Percentiles rank a stretch among this genome's conserved stretches.
Conservation (phyloP, 2,888 invertebrate genomes). For the Ernsta delagoae region DNA sequence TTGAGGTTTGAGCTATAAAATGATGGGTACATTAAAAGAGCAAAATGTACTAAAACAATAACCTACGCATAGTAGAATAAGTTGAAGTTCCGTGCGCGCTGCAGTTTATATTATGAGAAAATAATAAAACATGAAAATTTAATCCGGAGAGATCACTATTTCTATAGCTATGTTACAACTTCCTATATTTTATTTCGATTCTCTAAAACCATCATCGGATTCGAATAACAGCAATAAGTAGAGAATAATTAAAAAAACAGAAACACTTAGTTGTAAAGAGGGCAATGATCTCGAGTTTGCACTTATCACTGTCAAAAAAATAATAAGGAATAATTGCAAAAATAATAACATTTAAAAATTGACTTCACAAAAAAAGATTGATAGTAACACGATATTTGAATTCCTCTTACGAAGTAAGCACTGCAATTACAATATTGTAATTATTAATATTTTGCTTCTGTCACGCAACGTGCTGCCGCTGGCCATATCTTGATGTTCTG, state of each 20-base stretch:
- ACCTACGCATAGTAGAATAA: no score
- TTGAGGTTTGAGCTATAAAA: no score
- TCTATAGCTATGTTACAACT: no score
- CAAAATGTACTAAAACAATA: no score
- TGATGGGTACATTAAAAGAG: no score
- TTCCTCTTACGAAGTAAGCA: conserved; percentile 49
- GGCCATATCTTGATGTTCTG: conserved; percentile 63
- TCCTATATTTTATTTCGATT: no score
- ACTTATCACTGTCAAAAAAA: conserved; percentile 3
- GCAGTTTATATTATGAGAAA: no score
- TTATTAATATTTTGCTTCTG: conserved; percentile 73
- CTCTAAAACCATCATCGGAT: not conserved
- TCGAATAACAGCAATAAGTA: not conserved
- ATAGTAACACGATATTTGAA: conserved; percentile 55
- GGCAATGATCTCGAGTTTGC: not conserved
- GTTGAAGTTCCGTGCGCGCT: no score
- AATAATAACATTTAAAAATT: conserved; percentile 1
- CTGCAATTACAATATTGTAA: conserved; percentile 64
- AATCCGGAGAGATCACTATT: no score
- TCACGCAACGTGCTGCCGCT: conserved; percentile 68
- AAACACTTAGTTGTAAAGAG: not conserved
- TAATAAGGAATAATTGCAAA: conserved; percentile 6
- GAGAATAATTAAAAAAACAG: not conserved
- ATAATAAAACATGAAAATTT: no score
- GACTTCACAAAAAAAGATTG: not conserved